Base-by-base conservation (phyloP, 2,113 vertebrate species). In the Aegithalos caudatus region DNA sequence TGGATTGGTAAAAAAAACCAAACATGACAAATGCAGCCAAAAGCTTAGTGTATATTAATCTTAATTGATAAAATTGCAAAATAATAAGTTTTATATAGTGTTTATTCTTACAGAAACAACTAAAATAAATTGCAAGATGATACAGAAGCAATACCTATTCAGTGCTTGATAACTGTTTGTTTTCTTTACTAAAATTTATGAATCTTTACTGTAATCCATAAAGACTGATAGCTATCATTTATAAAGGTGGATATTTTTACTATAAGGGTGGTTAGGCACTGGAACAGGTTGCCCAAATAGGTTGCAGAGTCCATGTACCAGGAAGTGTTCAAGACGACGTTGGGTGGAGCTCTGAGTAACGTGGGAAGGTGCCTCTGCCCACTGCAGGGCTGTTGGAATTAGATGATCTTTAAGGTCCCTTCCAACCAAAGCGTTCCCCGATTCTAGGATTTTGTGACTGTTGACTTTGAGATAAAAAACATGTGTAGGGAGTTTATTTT, bases 361-460 rank as follows among this genome's bases (percentile, higher is more conserved):
- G 13, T 25, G 19, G 31, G 29, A 40, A 70, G 6, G 20, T 62
- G n/a, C 40, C 40, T 5, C n/a, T 47, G 56, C 11, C 24, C n/a
- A 31, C 0, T 2, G 20, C 20, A 56, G 24, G 13, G 17, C 5
- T 21, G 21, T 25, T 56, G 20, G 25, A 79, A 48, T 28, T 8
- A 48, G 21, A 35, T 27, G 11, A 31, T 35, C 57, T 42, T 71
- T 27, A 42, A 64, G 14, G 25, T 35, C 7, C 21, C 17, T 71
- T 56, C 57, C 42, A 64, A 31, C 7, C 13, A 56, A 71, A 64
- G 25, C 4, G 25, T 35, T 40, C 57, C 11, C 12, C 10, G 20
- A 80, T 48, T 48, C 10, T 48, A 42, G 9, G 11, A 27, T 42
- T 56, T 54, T 40, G 35, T 35, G 29, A 31, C 18, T 57, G 9